Conservation (phyloP, 2,113 vertebrate species). For the Bombycilla garrulus region DNA sequence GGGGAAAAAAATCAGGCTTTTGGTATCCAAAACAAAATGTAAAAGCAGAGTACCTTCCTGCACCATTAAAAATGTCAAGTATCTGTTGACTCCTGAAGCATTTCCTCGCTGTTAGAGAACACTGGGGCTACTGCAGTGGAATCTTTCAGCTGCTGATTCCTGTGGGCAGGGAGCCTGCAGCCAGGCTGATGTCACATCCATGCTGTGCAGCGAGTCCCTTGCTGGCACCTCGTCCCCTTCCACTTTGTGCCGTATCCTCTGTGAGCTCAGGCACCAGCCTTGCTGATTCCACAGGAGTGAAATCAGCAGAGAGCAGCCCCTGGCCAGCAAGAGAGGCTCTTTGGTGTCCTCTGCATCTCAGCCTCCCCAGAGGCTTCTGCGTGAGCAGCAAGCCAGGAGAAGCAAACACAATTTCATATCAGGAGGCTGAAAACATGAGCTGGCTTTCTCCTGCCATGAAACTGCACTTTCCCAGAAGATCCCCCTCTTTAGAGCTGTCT, state of each 20-base stretch:
- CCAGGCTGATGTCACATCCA: rapidly evolving
- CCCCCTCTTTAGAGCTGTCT: neutral
- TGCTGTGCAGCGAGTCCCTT: rapidly evolving
- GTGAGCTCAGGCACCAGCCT: neutral
- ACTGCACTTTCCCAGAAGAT: neutral
- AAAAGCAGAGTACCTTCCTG: neutral
- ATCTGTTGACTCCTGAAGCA: neutral
- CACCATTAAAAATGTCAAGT: neutral
- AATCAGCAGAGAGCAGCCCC: neutral
- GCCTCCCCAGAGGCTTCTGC: neutral
- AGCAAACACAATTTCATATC: neutral
- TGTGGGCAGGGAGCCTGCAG: neutral
- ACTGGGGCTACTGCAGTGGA: neutral
- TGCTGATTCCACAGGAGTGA: neutral
- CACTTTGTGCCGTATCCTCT: rapidly evolving
- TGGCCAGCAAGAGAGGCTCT: neutral
- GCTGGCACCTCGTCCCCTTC: rapidly evolving
- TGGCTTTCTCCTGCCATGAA: neutral
- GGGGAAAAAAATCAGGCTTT: neutral
- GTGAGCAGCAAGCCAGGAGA: neutral
- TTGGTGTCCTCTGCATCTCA: no score
- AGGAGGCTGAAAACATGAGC: neutral
- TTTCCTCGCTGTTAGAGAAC: neutral
- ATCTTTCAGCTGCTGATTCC: neutral
- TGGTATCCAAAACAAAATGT: neutral